These are phyloP conservation scores for Atherinomorus stipes DNA, from an alignment of 2,113 vertebrate species.

Conservation along the genomic window DNA sequence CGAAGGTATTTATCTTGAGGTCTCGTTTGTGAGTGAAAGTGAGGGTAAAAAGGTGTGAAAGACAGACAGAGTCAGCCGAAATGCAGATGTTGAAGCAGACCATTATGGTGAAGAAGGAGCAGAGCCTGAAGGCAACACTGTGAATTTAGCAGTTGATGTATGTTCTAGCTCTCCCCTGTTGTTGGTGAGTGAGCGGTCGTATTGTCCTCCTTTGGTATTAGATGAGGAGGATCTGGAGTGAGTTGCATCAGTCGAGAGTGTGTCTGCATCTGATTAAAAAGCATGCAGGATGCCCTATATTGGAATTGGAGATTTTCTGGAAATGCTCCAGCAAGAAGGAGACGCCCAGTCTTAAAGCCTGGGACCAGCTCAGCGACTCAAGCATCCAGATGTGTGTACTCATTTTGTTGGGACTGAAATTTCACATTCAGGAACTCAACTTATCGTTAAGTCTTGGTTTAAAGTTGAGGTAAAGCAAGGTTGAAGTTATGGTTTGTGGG, in stretches of 20 bases:
- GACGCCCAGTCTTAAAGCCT: background rate
- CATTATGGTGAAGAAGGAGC: background rate
- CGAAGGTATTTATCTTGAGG: background rate
- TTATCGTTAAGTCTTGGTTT: background rate
- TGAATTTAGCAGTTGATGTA: background rate
- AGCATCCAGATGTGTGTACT: background rate
- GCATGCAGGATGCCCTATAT: background rate
- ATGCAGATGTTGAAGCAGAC: background rate
- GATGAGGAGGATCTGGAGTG: background rate
- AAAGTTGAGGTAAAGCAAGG: background rate
- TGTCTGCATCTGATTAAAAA: background rate
- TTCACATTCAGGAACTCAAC: background rate
- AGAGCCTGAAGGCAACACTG: constrained; percentile 1
- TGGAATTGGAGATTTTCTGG: background rate
- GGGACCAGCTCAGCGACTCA: background rate
- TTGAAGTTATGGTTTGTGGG: background rate
- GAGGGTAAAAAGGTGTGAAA: constrained; percentile 2
- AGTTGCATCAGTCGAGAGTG: background rate
- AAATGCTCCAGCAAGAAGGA: background rate
- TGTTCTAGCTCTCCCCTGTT: background rate
- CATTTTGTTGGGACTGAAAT: background rate
- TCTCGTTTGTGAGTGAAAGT: background rate
- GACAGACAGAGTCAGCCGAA: background rate
- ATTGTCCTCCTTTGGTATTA: background rate
- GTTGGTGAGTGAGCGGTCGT: background rate